Evolutionary conservation across 2,888 invertebrate species (phyloP).

Genomic region (Caenorhabditis auriculariae): DNA sequence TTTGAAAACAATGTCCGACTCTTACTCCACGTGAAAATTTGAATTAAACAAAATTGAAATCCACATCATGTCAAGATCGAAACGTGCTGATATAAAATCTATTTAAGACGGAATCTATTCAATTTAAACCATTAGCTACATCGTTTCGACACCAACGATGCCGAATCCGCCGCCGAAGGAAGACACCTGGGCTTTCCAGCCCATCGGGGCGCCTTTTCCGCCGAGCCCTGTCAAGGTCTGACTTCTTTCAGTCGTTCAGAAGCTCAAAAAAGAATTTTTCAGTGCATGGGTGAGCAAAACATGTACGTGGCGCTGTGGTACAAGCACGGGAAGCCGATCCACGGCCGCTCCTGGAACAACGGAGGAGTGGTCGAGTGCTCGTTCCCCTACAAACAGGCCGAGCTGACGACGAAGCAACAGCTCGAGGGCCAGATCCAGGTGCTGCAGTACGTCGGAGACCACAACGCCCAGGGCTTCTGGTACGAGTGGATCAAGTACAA

Average conservation of each 20-base stretch:
- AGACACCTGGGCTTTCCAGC: conserved; percentile 35
- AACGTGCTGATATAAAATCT: too few species aligned
- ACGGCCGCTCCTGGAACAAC: conserved; percentile 53
- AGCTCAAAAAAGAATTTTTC: background rate
- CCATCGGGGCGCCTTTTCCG: conserved; percentile 40
- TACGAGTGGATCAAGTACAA: conserved; percentile 59
- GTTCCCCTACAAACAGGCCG: conserved; percentile 50
- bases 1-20: too few species aligned
- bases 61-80: too few species aligned
- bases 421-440: conserved; percentile 34
- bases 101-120: too few species aligned
- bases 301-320: conserved; percentile 46
- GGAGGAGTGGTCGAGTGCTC: conserved; percentile 54
- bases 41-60: too few species aligned
- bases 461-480: conserved; percentile 52
- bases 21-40: too few species aligned
- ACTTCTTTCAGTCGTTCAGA: too few species aligned
- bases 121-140: too few species aligned
- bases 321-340: conserved; percentile 52
- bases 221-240: conserved; percentile 31
- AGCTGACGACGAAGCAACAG: conserved; percentile 32
- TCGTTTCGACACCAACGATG: conserved; percentile 4
- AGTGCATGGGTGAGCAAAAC: conserved; percentile 31
- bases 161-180: conserved; percentile 6
- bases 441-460: conserved; percentile 58